Percentiles rank a stretch among this genome's conserved stretches.
Evolutionary conservation across 2,113 vertebrate species (phyloP).

Genomic region (Synodontis membranacea): DNA sequence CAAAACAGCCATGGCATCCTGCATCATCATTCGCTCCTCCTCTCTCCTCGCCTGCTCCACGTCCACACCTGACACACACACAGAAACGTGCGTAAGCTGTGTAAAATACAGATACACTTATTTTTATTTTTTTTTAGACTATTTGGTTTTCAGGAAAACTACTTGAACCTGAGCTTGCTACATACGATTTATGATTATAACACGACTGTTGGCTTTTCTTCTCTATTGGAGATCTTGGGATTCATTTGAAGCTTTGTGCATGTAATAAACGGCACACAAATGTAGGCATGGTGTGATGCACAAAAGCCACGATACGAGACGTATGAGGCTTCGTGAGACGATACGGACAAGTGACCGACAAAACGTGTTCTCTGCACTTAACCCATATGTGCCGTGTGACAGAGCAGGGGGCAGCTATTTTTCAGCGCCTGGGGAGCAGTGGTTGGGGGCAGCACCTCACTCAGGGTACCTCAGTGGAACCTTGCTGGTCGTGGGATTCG

Average conservation of each 20-base stretch:
- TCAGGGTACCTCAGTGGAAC: too few species aligned
- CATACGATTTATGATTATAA: background rate
- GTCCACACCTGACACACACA: constrained; percentile 67
- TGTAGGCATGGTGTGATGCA: background rate
- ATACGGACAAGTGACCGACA: too few species aligned
- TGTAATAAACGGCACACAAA: background rate
- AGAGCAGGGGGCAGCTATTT: too few species aligned
- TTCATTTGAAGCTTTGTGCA: background rate
- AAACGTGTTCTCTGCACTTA: too few species aligned
- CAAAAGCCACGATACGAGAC: background rate
- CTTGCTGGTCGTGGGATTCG: too few species aligned
- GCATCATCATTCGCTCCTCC: constrained; percentile 77
- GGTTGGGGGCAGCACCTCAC: too few species aligned
- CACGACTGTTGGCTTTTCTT: background rate
- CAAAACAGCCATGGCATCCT: constrained; percentile 70
- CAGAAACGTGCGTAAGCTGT: background rate
- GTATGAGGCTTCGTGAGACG: background rate
- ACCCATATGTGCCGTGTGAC: too few species aligned
- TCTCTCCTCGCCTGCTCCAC: constrained; percentile 74
- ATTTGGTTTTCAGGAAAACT: background rate
- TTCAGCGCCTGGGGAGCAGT: too few species aligned
- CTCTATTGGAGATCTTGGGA: background rate
- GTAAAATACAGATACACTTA: too few species aligned
- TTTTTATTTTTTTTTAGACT: background rate
- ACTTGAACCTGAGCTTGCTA: background rate